These are phyloP conservation scores for Eledona agricola DNA, from an alignment of 2,888 invertebrate species.

Conservation along the genomic window DNA sequence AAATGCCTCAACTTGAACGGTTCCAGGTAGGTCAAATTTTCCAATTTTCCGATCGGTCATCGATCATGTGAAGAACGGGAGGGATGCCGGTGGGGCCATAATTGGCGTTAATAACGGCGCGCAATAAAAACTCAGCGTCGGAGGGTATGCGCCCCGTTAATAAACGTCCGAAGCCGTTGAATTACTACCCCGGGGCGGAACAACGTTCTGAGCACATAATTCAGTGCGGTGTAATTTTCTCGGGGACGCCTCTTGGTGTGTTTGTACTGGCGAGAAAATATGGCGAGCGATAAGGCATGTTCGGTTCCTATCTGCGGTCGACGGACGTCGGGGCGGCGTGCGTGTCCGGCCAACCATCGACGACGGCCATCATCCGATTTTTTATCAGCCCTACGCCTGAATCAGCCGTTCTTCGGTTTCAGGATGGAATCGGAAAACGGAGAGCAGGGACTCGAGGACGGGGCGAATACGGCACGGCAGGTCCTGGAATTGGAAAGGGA, in stretches of 20 bases:
- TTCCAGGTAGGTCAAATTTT: slow-evolving; percentile 42
- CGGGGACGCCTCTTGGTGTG: slow-evolving; percentile 51
- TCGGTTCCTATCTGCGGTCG: slow-evolving; percentile 52
- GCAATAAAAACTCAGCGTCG: slow-evolving; percentile 34
- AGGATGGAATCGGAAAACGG: slow-evolving; percentile 50
- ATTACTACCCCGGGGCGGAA: slow-evolving; percentile 32
- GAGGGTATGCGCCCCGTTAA: slow-evolving; percentile 31
- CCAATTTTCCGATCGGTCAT: slow-evolving; percentile 13
- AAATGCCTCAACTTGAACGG: slow-evolving; percentile 58
- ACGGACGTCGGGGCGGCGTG: slow-evolving; percentile 39
- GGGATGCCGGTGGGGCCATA: slow-evolving; percentile 20
- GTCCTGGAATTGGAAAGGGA: slow-evolving; percentile 65
- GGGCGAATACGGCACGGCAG: slow-evolving; percentile 56
- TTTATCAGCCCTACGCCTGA: neutral
- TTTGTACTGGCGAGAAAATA: slow-evolving; percentile 54
- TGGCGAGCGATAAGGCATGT: slow-evolving; percentile 62
- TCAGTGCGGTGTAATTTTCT: slow-evolving; percentile 54
- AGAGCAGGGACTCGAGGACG: slow-evolving; percentile 43
- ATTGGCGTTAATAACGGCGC: slow-evolving; percentile 34
- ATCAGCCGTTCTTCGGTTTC: slow-evolving; percentile 23
- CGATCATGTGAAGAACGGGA: slow-evolving; percentile 5
- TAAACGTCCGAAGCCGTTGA: slow-evolving; percentile 32
- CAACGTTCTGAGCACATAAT: slow-evolving; percentile 47
- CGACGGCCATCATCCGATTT: slow-evolving; percentile 26
- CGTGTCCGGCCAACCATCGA: slow-evolving; percentile 16